Base-by-base conservation (phyloP, 2,888 invertebrate species). In the Margaritifera margaritifera region DNA sequence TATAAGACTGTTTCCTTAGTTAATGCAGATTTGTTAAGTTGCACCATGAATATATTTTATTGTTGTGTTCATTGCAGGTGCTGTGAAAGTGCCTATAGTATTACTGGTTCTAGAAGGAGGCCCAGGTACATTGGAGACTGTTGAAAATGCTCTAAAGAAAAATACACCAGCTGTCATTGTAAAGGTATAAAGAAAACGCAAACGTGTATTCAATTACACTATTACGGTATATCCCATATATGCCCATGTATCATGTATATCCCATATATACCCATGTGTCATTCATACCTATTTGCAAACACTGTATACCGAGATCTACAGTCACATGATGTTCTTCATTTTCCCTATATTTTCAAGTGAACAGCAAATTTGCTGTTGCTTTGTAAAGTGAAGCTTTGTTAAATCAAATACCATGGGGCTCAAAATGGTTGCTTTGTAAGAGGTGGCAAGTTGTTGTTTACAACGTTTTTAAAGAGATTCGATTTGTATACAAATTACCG, bases 61-160 rank as follows among this genome's bases (percentile, higher is more conserved):
- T 18, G 6, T 22, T 11, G 4, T 51, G 25, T 51, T n/a, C 54
- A 4, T 67, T 64, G 54, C 73, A 78, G 81, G 81, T 75, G 74
- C 78, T 57, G 77, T 82, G 2, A 62, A 69, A 18, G 84, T 88
- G 18, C 89, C 89, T 11, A 80, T 85, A 6, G 87, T 87, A 42
- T 76, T 85, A 53, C 75, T 89, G 54, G 86, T 89, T 27, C 59
- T 88, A 64, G 88, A 89, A 63, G 89, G 89, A 15, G 89, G 89
- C 3, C 85, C 85, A 3, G 84, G 85, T 6, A 88, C 89, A 5
- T 71, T 88, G 60, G 72, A 86, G 62, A 87, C 87, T 6, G 87
- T 87, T 6, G 74, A 81, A 61, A 78, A 79, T 50, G 85, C 88
- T 56, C 77, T 89, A 0, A 68, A 73, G 25, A 82, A 79, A 54